Conservation (phyloP, 1,140 invertebrate genomes). For the Neotoxoptera formosana region DNA sequence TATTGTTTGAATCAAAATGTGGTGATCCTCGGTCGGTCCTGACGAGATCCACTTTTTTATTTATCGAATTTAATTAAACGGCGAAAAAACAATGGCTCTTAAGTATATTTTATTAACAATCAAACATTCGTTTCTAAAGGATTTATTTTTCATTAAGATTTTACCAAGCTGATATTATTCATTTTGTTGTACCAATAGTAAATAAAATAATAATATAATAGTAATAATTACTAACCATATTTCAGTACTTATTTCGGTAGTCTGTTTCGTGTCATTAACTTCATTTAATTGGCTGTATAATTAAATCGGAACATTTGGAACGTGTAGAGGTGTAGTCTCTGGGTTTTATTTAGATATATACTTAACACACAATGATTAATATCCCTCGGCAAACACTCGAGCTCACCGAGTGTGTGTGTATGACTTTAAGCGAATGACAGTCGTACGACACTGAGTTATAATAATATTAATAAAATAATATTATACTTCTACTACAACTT, state of each 20-base stretch:
- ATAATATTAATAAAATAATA: background rate
- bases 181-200: no score
- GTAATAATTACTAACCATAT: background rate
- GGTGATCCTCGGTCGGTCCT: background rate
- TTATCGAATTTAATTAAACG: background rate
- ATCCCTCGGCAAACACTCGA: background rate
- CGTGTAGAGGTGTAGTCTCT: background rate
- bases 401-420: background rate
- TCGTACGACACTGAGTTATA: no score
- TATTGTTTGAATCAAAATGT: background rate
- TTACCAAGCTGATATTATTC: background rate
- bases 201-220: slow-evolving; percentile 10
- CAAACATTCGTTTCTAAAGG: background rate
- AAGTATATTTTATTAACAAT: background rate
- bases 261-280: slow-evolving; percentile 21
- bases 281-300: background rate
- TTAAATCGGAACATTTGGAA: background rate
- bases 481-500: background rate
- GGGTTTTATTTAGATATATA: slow-evolving; percentile 23
- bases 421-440: background rate
- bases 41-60: background rate
- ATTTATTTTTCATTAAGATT: slow-evolving; percentile 3
- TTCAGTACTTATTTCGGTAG: background rate
- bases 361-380: slow-evolving; percentile 19
- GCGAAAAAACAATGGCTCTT: background rate